A percentile compares a stretch with the other conserved stretches of the same genome.
phyloP scores from a whole-genome alignment of 92 coral and sea anemone genomes.

The Epizoanthus stellaris region DNA sequence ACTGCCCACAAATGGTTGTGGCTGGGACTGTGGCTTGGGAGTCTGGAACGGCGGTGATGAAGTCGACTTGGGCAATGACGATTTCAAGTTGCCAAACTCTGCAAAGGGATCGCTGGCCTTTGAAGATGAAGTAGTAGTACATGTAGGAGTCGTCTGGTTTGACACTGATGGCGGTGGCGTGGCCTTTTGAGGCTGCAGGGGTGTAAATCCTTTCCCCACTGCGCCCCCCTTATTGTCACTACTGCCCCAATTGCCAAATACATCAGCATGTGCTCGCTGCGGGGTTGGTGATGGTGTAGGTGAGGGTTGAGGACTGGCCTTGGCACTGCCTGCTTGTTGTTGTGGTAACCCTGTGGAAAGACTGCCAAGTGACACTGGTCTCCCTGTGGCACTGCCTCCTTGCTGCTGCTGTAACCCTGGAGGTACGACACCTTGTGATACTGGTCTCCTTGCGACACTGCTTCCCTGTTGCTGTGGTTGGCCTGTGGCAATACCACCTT shows the following conservation, averaged over 20 bases:
- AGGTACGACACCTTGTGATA: conserved; percentile 6
- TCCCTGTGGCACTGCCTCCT: conserved; percentile 26
- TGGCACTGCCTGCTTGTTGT: background rate
- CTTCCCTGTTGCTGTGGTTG: conserved; percentile 9
- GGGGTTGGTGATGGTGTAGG: conserved; percentile 38
- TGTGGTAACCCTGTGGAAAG: conserved; percentile 30
- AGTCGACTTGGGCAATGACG: conserved; percentile 57
- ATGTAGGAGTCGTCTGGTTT: conserved; percentile 47
- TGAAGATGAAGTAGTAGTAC: conserved; percentile 37
- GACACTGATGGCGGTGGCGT: conserved; percentile 28
- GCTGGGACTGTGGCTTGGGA: conserved; percentile 53
- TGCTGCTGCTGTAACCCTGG: conserved; percentile 3
- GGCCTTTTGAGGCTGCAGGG: conserved; percentile 71
- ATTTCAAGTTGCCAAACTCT: conserved; percentile 79
- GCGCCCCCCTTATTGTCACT: conserved; percentile 14
- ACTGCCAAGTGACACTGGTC: conserved; percentile 39
- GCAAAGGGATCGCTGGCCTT: conserved; percentile 90
- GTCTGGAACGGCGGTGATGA: conserved; percentile 63
- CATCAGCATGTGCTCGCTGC: conserved; percentile 49
- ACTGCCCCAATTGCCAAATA: conserved; percentile 83
- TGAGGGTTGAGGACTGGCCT: conserved; percentile 38
- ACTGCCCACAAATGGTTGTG: conserved; percentile 48
- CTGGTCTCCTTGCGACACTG: conserved; percentile 21
- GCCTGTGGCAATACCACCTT: background rate
- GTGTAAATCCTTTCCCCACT: conserved; percentile 43